Evolutionary conservation across 2,888 invertebrate genomes (phyloP).

Genomic region (Cerastis leucographa): DNA sequence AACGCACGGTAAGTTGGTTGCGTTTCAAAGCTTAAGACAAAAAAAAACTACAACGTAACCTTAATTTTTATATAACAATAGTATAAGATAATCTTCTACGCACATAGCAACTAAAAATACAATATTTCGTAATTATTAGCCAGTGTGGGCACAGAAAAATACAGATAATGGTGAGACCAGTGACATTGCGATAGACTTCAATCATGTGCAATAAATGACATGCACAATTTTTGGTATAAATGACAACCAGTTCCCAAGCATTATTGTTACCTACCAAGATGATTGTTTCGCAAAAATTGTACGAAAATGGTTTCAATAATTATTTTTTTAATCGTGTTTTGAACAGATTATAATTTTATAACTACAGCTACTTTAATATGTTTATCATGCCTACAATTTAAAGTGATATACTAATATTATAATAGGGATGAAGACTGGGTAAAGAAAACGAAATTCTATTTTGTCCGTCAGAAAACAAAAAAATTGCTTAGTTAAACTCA

Average conservation of each 20-base stretch:
- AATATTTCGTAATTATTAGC: slow-evolving; percentile 22
- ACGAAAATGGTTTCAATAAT: slow-evolving; percentile 18
- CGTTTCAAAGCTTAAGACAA: not conserved
- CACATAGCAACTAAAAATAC: slow-evolving; percentile 1
- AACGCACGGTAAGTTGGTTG: not conserved
- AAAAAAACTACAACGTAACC: not conserved
- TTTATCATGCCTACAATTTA: not conserved
- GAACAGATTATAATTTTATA: slow-evolving; percentile 3
- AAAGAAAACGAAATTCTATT: too few relatives aligned
- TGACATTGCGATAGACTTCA: slow-evolving; percentile 48
- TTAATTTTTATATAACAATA: not conserved
- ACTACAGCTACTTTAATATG: not conserved
- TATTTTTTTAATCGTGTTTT: slow-evolving; percentile 30
- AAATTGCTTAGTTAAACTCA: too few relatives aligned
- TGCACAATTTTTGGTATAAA: slow-evolving; percentile 62
- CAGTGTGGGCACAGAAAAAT: slow-evolving; percentile 12
- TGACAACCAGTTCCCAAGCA: slow-evolving; percentile 58
- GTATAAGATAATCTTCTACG: not conserved
- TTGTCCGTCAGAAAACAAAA: too few relatives aligned
- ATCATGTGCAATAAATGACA: slow-evolving; percentile 42
- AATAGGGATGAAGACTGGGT: too few relatives aligned
- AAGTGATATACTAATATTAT: not conserved
- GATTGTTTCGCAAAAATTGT: slow-evolving; percentile 43
- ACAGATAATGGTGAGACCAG: slow-evolving; percentile 33
- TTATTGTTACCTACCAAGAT: slow-evolving; percentile 8